A percentile compares a stretch with the other conserved stretches of the same genome.
Conservation (phyloP, 2,888 invertebrate species). For the Metacarcinus magister region DNA sequence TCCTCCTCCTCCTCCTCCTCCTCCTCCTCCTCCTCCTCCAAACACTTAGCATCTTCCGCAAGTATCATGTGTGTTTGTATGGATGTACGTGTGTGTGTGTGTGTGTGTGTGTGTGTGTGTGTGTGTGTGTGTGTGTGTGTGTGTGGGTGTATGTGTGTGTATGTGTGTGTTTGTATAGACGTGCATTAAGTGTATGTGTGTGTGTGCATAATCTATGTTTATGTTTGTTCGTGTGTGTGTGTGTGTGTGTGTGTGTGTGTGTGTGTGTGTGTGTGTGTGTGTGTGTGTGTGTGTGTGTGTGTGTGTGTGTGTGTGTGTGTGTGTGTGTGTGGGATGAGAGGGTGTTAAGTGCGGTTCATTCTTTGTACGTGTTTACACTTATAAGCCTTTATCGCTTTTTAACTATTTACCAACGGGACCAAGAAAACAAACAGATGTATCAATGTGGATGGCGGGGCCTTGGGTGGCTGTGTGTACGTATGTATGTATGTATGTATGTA, state of each 20-base stretch:
- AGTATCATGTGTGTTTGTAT: conserved; percentile 36
- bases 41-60: conserved; percentile 22
- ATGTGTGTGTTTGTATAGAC: not conserved
- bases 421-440: not conserved
- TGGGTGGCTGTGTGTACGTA: not conserved
- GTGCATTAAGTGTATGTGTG: conserved; percentile 39
- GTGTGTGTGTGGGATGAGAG: conserved; percentile 13
- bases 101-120: conserved; percentile 55
- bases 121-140: conserved; percentile 57
- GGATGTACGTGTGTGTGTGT: conserved; percentile 43
- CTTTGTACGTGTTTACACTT: not conserved
- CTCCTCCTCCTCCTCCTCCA: not conserved
- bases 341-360: not conserved
- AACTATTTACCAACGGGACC: not conserved
- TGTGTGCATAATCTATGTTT: not conserved
- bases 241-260: conserved; percentile 60
- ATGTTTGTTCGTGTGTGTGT: not conserved
- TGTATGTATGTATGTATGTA: not conserved
- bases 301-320: conserved; percentile 55
- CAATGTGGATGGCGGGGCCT: not conserved
- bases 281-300: not conserved
- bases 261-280: not conserved
- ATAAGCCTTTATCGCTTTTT: not conserved
- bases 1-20: too few species aligned
- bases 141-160: conserved; percentile 57